Conservation (phyloP, 1,140 invertebrate genomes). For the Cepaea nemoralis region DNA sequence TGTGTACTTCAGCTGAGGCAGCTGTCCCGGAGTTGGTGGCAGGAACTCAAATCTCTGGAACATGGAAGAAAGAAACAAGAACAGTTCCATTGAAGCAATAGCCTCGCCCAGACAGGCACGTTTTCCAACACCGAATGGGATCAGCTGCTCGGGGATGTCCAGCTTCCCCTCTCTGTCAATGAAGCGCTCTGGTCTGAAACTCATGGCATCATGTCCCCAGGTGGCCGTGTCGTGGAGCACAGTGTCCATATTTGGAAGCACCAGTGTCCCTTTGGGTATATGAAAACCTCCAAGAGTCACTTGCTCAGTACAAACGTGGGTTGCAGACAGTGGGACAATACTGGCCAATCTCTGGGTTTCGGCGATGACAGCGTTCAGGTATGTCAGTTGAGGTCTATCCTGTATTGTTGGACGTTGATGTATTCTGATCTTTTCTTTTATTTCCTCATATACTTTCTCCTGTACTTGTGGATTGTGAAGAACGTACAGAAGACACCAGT, state of each 20-base stretch:
- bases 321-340: neutral
- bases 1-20: neutral
- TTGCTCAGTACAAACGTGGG: neutral
- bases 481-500: conserved; percentile 86
- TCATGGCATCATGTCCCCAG: neutral
- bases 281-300: neutral
- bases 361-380: neutral
- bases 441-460: neutral
- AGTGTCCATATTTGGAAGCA: conserved; percentile 1
- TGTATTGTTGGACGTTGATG: neutral
- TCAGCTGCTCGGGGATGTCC: conserved; percentile 33
- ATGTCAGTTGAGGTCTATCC: neutral
- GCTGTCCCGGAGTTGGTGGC: neutral
- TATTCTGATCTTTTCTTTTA: neutral
- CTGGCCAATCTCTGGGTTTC: neutral
- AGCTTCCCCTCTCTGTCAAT: conserved; percentile 19
- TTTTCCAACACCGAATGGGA: conserved; percentile 45
- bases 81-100: neutral
- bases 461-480: conserved; percentile 80
- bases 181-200: neutral
- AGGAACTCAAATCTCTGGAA: conserved; percentile 1
- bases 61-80: neutral
- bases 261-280: neutral
- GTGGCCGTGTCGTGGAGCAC: neutral
- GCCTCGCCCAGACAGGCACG: conserved; percentile 7